These are phyloP conservation scores for Zygothrica quintamaculata DNA, from an alignment of 2,888 invertebrate genomes.

Conservation along the genomic window DNA sequence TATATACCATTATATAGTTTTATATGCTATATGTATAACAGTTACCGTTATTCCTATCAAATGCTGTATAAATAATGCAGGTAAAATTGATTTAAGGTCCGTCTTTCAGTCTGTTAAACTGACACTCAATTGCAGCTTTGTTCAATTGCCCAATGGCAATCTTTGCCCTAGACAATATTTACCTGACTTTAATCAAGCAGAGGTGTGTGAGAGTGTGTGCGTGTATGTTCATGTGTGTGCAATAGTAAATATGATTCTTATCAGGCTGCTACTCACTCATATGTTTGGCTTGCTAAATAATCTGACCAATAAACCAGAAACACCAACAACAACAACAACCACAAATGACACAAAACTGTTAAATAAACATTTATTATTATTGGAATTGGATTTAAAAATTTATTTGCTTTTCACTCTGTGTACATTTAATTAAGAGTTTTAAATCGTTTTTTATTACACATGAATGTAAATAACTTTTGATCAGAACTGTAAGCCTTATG, in stretches of 20 bases:
- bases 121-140: too few relatives aligned
- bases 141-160: slow-evolving; percentile 39
- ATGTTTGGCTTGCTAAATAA: slow-evolving; percentile 32
- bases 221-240: slow-evolving; percentile 5
- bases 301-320: slow-evolving; percentile 18
- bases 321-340: slow-evolving; percentile 11
- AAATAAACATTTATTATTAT: slow-evolving; percentile 35
- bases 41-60: slow-evolving; percentile 30
- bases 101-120: slow-evolving; percentile 20
- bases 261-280: slow-evolving; percentile 20
- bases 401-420: slow-evolving; percentile 33
- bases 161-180: slow-evolving; percentile 34
- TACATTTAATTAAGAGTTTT: slow-evolving; percentile 34
- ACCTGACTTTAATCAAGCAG: slow-evolving; percentile 24
- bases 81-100: slow-evolving; percentile 30
- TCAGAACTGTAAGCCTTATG: too few relatives aligned
- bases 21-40: too few relatives aligned
- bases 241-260: slow-evolving; percentile 38
- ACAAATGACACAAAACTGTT: too few relatives aligned
- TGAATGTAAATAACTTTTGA: background rate
- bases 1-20: too few relatives aligned
- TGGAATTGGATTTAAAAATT: slow-evolving; percentile 31
- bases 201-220: background rate
- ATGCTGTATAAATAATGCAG: slow-evolving; percentile 30
- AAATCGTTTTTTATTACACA: slow-evolving; percentile 17